A percentile compares a stretch with the other conserved stretches of the same genome.
These are phyloP conservation scores for Catotricha subobsoleta DNA, from an alignment of 2,888 invertebrate genomes.

Conservation along the genomic window DNA sequence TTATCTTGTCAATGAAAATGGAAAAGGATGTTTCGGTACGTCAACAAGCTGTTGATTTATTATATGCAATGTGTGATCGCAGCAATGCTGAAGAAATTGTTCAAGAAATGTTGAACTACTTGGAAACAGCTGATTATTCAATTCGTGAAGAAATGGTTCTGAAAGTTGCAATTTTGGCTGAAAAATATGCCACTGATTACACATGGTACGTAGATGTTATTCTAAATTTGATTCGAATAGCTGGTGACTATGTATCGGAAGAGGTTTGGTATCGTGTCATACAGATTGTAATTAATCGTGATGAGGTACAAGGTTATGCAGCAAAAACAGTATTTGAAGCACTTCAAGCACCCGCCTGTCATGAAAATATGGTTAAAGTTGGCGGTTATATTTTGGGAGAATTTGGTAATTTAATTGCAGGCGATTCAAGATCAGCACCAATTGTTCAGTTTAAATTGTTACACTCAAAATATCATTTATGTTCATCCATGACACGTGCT, in stretches of 20 bases:
- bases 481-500: conserved; percentile 92
- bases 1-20: conserved; percentile 97
- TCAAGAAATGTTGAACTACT: conserved; percentile 96
- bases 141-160: conserved; percentile 99
- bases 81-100: conserved; percentile 99
- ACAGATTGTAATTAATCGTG: conserved; percentile 97
- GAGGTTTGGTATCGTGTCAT: conserved; percentile 99
- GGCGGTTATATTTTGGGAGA: conserved; percentile 98
- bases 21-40: conserved; percentile 96
- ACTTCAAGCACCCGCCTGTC: conserved; percentile 95
- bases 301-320: conserved; percentile 99
- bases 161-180: conserved; percentile 96
- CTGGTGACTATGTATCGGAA: conserved; percentile 98
- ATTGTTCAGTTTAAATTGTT: conserved; percentile 93
- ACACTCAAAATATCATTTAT: conserved; percentile 97
- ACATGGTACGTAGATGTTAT: conserved; percentile 98
- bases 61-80: conserved; percentile 99
- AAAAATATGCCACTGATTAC: conserved; percentile 98
- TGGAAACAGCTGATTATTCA: conserved; percentile 98
- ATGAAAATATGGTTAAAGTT: conserved; percentile 99
- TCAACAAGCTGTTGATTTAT: conserved; percentile 91
- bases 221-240: conserved; percentile 94
- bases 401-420: conserved; percentile 98
- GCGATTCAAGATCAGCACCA: conserved; percentile 93
- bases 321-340: conserved; percentile 99